Base-by-base conservation (phyloP, 1,140 invertebrate species). In the Andrena cerasifolii region DNA sequence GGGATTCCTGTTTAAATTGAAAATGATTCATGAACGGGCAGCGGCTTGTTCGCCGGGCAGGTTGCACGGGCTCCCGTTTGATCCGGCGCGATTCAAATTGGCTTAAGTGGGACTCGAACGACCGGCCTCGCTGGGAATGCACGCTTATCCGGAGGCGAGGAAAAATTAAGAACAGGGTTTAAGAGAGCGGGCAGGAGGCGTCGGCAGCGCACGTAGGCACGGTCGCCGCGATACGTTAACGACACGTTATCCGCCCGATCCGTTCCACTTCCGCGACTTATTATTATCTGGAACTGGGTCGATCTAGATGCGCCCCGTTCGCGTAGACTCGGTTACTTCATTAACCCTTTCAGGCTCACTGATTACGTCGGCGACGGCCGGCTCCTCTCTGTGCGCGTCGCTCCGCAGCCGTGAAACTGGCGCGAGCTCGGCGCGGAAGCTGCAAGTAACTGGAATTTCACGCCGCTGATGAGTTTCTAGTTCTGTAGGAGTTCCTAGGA, bases 251-350 rank as follows among this genome's bases (percentile, higher is more conserved):
- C 79, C 28, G 43, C n/a, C 33, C 49, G 45, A 77, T 83, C 81
- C 73, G 81, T 83, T 75, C 66, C 54, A 65, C 68, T 85, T 71
- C 71, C 33, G 73, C 40, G 73, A 80, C 43, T 81, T 63, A 80
- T 84, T 86, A 82, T 84, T 87, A 75, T 54, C 26, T 62, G 66
- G 45, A 84, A 86, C 53, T 84, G 53, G 84, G 85, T 77, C 84
- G 53, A 86, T 86, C 85, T 86, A 79, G 84, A 86, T 86, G 66
- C 49, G 47, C 72, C 31, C 31, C 21, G 21, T 61, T 40, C 74
- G 21, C 31, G 40, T 66, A 45, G 33, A 31, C 59, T 40, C 33
- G n/a, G 26, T 43, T 53, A 40, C 72, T 66, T 74, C 72, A 31
- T 67, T 58, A 75, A 75, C 51, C 51, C 51, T 45, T 47, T 67